Conservation (phyloP, 2,797 vertebrate species). For the Chromis chromis region DNA sequence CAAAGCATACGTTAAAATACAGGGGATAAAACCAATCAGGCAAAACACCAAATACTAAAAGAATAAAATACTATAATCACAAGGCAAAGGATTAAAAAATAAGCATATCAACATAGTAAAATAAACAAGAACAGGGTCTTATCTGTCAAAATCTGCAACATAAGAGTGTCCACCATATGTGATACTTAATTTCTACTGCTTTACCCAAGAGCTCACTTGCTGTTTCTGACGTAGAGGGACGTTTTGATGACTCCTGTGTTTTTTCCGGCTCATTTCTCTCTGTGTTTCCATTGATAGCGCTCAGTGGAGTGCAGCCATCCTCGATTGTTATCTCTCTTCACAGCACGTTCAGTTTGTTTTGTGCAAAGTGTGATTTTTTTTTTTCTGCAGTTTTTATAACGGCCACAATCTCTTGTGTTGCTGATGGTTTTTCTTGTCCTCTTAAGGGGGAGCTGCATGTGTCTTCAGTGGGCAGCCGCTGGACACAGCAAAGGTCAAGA, state of each 20-base stretch:
- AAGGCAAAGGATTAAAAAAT: too few species aligned
- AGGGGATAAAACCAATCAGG: too few species aligned
- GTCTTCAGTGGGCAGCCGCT: conserved; percentile 95
- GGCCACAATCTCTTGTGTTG: background rate
- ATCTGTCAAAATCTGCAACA: background rate
- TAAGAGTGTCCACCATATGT: background rate
- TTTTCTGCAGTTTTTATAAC: background rate
- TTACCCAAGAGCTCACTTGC: background rate
- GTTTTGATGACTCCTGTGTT: conserved; percentile 66
- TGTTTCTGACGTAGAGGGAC: conserved; percentile 9
- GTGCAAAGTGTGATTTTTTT: background rate
- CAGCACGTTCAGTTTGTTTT: conserved; percentile 4
- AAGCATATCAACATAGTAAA: too few species aligned
- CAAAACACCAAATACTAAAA: too few species aligned
- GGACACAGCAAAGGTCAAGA: conserved; percentile 98
- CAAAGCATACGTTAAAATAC: too few species aligned
- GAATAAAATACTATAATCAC: too few species aligned
- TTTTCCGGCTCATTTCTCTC: conserved; percentile 64
- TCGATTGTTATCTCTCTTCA: conserved; percentile 36
- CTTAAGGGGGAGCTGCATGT: conserved; percentile 91
- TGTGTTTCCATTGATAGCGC: conserved; percentile 38
- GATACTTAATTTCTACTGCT: conserved; percentile 3
- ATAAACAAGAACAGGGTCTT: background rate
- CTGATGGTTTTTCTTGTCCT: background rate
- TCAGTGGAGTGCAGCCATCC: conserved; percentile 14